phyloP scores from a whole-genome alignment of 2,888 invertebrate genomes.

The Drosophila basisetae region DNA sequence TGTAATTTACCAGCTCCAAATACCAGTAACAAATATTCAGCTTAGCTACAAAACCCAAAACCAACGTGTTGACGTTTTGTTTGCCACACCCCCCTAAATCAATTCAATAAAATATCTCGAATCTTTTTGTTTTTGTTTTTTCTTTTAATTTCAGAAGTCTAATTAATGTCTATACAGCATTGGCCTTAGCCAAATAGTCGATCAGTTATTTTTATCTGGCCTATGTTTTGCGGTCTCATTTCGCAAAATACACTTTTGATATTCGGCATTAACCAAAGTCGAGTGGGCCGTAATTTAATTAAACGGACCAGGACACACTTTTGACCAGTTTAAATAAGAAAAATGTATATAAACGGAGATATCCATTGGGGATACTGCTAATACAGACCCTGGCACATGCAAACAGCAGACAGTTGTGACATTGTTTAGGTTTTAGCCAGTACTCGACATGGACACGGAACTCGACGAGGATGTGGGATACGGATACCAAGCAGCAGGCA shows the following conservation, averaged over 20 bases:
- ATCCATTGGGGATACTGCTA: conserved; percentile 31
- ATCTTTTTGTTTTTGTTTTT: not conserved
- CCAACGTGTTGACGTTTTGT: conserved; percentile 41
- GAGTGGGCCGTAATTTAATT: conserved; percentile 39
- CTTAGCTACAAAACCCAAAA: conserved; percentile 35
- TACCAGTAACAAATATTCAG: conserved; percentile 26
- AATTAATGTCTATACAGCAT: conserved; percentile 36
- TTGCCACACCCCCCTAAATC: conserved; percentile 17
- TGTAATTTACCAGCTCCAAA: conserved; percentile 46
- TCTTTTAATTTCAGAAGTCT: conserved; percentile 37
- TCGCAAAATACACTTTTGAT: conserved; percentile 13
- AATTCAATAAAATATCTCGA: conserved; percentile 27
- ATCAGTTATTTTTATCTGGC: conserved; percentile 30
- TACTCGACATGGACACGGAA: conserved; percentile 60
- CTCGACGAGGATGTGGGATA: conserved; percentile 29
- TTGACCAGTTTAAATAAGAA: conserved; percentile 8
- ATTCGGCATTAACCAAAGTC: conserved; percentile 1
- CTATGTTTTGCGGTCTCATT: conserved; percentile 6
- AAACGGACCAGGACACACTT: conserved; percentile 45
- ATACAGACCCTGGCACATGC: conserved; percentile 20
- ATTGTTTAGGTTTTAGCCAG: conserved; percentile 81
- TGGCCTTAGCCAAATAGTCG: conserved; percentile 42
- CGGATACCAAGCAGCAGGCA: conserved; percentile 41
- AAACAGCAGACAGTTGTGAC: conserved; percentile 58
- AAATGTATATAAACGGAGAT: not conserved